Evolutionary conservation across 2,797 vertebrate genomes (phyloP), one percentile per base, ranked within the genome.

Genomic region (Scomberomorus guttatus): DNA sequence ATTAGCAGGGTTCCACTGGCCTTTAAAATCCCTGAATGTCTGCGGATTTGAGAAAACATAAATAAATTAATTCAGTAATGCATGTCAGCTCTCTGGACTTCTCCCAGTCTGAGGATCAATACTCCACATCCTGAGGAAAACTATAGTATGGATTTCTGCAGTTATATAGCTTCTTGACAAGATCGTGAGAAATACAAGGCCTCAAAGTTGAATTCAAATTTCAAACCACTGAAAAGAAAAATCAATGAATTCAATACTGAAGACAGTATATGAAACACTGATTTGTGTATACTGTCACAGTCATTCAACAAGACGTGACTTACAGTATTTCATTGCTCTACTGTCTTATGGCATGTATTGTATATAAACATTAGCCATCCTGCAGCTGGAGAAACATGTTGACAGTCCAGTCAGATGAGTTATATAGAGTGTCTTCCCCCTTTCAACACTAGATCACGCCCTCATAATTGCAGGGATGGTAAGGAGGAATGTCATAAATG

Each of bases 401-500:
- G 81, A 91, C 91, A 92, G 91, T 86, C 85, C 72, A 81, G 87
- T 86, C 87, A 93, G 93, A 95, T 94, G 90, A 96, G 83, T 95
- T 95, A 94, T 95, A 94, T 94, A 89, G 91, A 93, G 88, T 91
- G 90, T 93, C 94, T 95, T 92, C 91, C 81, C 42, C 93, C 79
- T 89, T 91, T 93, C 83, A 90, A 87, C 90, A 84, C 82, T 90
- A 80, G 92, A 95, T 95, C 94, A 94, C 85, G 83, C 90, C 70
- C 88, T 91, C 82, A 85, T 92, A 89, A 94, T 85, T 86, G 84
- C 58, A 59, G 54, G 46, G 67, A 80, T 39, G 32, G 58, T 73
- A 54, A 75, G 52, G 34, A 63, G 75, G 55, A 48, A 11, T n/a
- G 70, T 79, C 77, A 88, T 84, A 86, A 86, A 89, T 56, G 34